Base-by-base conservation (phyloP, 2,113 vertebrate species). In the Chelonoidis abingdonii region DNA sequence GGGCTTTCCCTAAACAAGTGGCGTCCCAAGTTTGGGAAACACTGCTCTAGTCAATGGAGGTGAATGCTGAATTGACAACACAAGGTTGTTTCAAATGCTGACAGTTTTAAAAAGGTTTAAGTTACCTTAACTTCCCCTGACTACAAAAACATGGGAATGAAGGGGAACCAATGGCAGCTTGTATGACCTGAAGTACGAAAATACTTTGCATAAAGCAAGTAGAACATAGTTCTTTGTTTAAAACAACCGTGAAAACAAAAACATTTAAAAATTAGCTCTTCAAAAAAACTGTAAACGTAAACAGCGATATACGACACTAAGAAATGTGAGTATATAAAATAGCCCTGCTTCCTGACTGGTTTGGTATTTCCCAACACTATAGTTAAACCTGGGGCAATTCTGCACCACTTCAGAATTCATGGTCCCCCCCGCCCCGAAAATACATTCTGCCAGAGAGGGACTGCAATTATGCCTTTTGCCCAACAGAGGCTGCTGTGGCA, bases 111-210 rank as follows among this genome's bases (percentile, higher is more conserved):
- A 84, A 76, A 80, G n/a, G 38, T 84, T 90, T 84, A 17, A 72
- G 35, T 72, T 72, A 22, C 9, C 19, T 44, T 72, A 10, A 83
- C 90, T 89, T 76, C 76, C 41, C n/a, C 65, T 19, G 21, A 3
- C 17, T 72, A 72, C 35, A 38, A 72, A 72, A n/a, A 59, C 19
- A 38, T 44, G n/a, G 86, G 87, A 93, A 72, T 0, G 87, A 29
- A 54, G 12, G 35, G 21, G 29, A 84, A 54, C 10, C 65, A 81
- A 81, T 0, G 0, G 54, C 44, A 90, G 82, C 17, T 31, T 25
- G n/a, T 76, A 25, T 31, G 9, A 27, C 24, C n/a, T n/a, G 75
- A 86, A 9, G 38, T 0, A n/a, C 21, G 57, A 47, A 78, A 91
- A 22, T 31, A 38, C 72, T 53, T 49, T 89, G 72, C 75, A 35